Evolutionary conservation across 2,113 vertebrate genomes (phyloP), one percentile per base, ranked within the genome.

Genomic region (Oncorhynchus clarkii): DNA sequence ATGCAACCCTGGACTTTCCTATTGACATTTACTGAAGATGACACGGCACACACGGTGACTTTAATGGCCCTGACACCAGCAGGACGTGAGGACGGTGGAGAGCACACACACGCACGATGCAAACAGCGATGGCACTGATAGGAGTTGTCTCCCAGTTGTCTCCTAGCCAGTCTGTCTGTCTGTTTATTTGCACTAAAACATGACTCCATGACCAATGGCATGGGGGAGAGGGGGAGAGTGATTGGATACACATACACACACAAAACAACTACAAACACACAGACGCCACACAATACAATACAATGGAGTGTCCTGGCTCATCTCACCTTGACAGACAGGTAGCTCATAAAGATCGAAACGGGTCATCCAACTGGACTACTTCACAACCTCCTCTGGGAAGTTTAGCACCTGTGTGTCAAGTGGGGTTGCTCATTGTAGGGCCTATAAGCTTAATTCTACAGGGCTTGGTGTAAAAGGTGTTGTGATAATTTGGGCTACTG

Each of bases 371-470:
- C 57, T 54, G 20, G 22, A n/a, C 45, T 74, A n/a, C 31, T 78
- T 76, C 66, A 12, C 67, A 24, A 68, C 78, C 67, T 66, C 78
- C 68, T 49, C 60, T 22, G 8, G 67, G 62, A 73, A 48, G 75
- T 80, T 83, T 79, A 78, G 48, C 85, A 82, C 70, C 74, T 34
- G 70, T 27, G 71, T 82, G 85, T 48, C 39, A 82, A 27, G 54
- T 72, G 64, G 16, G 51, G 59, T 31, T 8, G 39, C 39, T 39
- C 39, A 2, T 39, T 49, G n/a, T 24, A 27, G 26, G 64, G 64
- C 13, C 26, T 66, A 3, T 9, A 39, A 51, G 11, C 49, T 51
- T 51, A 13, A 51, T 51, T 51, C 3, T 51, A 51, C 49, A 51
- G 11, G 49, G 49, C 12, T 14, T 16, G 7, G 9, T 11, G 11